Evolutionary conservation across 2,113 vertebrate species (phyloP), one percentile per base, ranked within the genome.

Genomic region (Bucco capensis): DNA sequence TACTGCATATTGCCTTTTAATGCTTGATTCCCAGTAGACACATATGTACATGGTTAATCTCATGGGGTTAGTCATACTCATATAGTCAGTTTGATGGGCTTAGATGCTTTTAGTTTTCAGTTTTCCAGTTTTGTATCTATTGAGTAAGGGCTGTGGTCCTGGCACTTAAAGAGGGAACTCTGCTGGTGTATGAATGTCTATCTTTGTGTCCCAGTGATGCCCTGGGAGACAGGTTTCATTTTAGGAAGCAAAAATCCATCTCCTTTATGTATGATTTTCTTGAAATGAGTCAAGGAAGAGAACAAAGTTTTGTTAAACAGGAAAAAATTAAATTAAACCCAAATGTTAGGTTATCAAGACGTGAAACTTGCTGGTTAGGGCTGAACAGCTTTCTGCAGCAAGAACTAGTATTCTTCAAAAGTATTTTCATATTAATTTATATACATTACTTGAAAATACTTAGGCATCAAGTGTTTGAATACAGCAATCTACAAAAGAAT

Each of bases 191-290:
- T 46, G n/a, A 71, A 17, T 8, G 40, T 42, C 40, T 42, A 11
- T 42, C 16, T 79, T n/a, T 13, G 2, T 38, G 46, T 19, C 23
- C 25, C 64, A 44, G 0, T 27, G 37, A 33, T 81, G 77, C 42
- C 40, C 25, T 61, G 31, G 6, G 60, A 81, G 28, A 49, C 44
- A 9, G 12, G 16, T 8, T n/a, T 93, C 31, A 13, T 61, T 13
- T 28, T 23, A 47, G 30, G 50, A 56, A 77, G 31, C n/a, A 69
- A 42, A 89, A 57, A 19, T 61, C 19, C 40, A 22, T 47, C 28
- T 69, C 50, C 49, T 84, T 11, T 79, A 62, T 82, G 62, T 90
- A 88, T 60, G 23, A 80, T 96, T 96, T 96, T 76, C 72, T 95
- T 95, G 74, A 89, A 88, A 30, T 19, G 40, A 94, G 56, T 89